These are phyloP conservation scores for Doris montereyensis DNA, from an alignment of 2,888 invertebrate species.

Conservation along the genomic window DNA sequence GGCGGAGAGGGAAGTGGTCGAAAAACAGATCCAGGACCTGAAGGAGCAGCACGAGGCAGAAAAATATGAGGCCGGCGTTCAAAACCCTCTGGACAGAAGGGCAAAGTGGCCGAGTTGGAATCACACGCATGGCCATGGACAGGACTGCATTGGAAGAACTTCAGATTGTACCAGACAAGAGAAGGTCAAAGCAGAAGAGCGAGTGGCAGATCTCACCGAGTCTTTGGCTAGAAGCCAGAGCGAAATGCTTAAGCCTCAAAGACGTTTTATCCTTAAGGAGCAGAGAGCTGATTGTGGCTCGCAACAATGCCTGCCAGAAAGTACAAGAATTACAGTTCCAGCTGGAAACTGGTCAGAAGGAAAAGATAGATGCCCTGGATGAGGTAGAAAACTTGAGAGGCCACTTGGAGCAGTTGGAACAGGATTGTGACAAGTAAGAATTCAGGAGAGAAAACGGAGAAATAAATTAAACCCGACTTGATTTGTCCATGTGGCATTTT, in stretches of 20 bases:
- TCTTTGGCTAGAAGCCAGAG: slow-evolving; percentile 81
- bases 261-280: slow-evolving; percentile 81
- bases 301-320: slow-evolving; percentile 90
- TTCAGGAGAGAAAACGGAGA: too few species aligned
- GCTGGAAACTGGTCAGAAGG: slow-evolving; percentile 81
- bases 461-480: too few species aligned
- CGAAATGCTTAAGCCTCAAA: slow-evolving; percentile 79
- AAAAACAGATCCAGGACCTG: slow-evolving; percentile 79
- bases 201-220: slow-evolving; percentile 69
- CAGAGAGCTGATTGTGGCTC: slow-evolving; percentile 78
- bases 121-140: slow-evolving; percentile 77
- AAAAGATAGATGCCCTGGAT: slow-evolving; percentile 80
- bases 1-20: slow-evolving; percentile 83
- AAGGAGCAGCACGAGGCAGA: slow-evolving; percentile 82
- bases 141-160: slow-evolving; percentile 83
- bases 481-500: too few species aligned
- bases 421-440: slow-evolving; percentile 80
- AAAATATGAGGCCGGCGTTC: slow-evolving; percentile 85
- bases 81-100: slow-evolving; percentile 84
- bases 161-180: slow-evolving; percentile 77
- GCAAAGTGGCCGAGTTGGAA: slow-evolving; percentile 78
- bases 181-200: slow-evolving; percentile 79
- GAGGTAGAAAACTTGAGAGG: slow-evolving; percentile 85
- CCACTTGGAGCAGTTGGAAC: slow-evolving; percentile 77
- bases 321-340: slow-evolving; percentile 88